These are phyloP conservation scores for Drosophila novamexicana DNA, from an alignment of 1,140 invertebrate species.

Conservation along the genomic window DNA sequence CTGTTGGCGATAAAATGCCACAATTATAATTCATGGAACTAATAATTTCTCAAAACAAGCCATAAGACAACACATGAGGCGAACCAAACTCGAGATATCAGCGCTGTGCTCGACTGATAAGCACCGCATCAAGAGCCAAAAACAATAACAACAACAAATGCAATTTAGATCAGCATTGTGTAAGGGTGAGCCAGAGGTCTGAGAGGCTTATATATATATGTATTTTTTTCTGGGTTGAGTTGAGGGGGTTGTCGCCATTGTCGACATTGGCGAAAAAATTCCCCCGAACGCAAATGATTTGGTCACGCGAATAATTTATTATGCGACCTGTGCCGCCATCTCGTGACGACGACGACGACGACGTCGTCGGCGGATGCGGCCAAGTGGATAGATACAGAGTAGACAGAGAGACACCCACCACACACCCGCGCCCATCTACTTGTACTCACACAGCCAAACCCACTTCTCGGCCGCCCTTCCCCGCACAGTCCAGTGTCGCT, in stretches of 20 bases:
- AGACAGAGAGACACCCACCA: slow-evolving; percentile 41
- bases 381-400: slow-evolving; percentile 47
- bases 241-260: slow-evolving; percentile 5
- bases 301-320: slow-evolving; percentile 83
- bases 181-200: neutral
- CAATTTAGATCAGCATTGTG: slow-evolving; percentile 34
- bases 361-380: slow-evolving; percentile 57
- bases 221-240: too few relatives aligned
- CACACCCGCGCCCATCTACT: neutral
- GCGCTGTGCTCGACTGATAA: slow-evolving; percentile 37
- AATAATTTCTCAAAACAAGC: slow-evolving; percentile 58
- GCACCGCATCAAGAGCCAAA: neutral
- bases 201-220: neutral
- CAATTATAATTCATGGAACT: slow-evolving; percentile 63
- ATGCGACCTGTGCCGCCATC: slow-evolving; percentile 71
- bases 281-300: slow-evolving; percentile 74
- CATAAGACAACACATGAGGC: slow-evolving; percentile 41
- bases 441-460: slow-evolving; percentile 16
- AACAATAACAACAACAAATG: slow-evolving; percentile 25
- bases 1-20: slow-evolving; percentile 49
- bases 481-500: slow-evolving; percentile 20
- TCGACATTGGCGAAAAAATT: slow-evolving; percentile 54
- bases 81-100: slow-evolving; percentile 28
- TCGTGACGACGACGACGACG: slow-evolving; percentile 58
- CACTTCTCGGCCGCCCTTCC: neutral